Conservation (phyloP, 2,888 invertebrate genomes). For the Epistrophe grossulariae region DNA sequence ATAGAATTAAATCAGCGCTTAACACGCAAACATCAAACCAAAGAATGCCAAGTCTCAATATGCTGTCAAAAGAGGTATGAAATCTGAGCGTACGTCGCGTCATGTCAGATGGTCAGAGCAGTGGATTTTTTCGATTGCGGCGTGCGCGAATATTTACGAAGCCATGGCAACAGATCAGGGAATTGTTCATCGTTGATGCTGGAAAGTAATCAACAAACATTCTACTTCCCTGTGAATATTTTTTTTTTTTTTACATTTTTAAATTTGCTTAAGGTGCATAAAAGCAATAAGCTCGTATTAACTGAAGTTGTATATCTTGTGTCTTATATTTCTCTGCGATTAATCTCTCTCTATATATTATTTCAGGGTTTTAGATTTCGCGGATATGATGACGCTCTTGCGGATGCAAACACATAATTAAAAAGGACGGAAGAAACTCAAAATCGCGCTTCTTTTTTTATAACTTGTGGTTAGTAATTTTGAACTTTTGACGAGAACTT, state of each 20-base stretch:
- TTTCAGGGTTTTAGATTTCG: conserved; percentile 44
- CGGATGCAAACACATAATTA: conserved; percentile 60
- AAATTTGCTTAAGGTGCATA: conserved; percentile 42
- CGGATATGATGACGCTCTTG: conserved; percentile 41
- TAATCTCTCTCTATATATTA: conserved; percentile 53
- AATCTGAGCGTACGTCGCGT: conserved; percentile 2
- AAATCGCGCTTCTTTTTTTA: conserved; percentile 52
- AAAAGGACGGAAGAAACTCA: conserved; percentile 67
- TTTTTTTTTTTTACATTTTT: not conserved
- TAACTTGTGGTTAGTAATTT: conserved; percentile 57
- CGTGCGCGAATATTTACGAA: conserved; percentile 36
- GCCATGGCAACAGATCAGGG: not conserved
- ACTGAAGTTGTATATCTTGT: conserved; percentile 51
- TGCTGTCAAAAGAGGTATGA: conserved; percentile 41
- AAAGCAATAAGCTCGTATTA: conserved; percentile 68
- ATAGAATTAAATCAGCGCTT: conserved; percentile 78
- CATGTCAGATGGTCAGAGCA: conserved; percentile 24
- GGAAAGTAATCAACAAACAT: conserved; percentile 65
- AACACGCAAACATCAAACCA: conserved; percentile 77
- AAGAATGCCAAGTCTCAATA: conserved; percentile 54
- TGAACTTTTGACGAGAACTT: conserved; percentile 59
- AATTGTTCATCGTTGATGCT: not conserved
- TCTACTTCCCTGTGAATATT: conserved; percentile 48
- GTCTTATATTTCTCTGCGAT: conserved; percentile 46
- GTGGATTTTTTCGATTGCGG: conserved; percentile 9